Evolutionary conservation across 2,888 invertebrate genomes (phyloP), one percentile per base, ranked within the genome.

Genomic region (Dermolepida albohirtum): DNA sequence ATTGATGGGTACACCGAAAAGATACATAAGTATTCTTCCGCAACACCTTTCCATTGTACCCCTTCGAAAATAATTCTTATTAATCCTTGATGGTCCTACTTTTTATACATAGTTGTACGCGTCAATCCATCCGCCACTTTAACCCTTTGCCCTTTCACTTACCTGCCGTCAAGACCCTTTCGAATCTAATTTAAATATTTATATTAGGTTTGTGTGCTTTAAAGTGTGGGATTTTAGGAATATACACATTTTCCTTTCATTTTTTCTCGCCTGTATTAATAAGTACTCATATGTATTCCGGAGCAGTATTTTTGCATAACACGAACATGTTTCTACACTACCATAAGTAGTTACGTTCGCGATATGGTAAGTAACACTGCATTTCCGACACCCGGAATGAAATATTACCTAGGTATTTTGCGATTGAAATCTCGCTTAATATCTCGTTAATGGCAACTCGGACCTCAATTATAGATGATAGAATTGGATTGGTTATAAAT

Each of bases 21-120:
- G 55, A 63, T 68, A 68, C 68, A 63, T 64, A 55, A 54, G 64
- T 64, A 68, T 68, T 68, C 68, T 68, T 68, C 68, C 49, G 55
- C 68, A 72, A 77, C 78, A 78, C 78, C 76, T 78, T 75, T 73
- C 69, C 74, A 71, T 78, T 78, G 74, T 77, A 66, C 68, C 71
- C 73, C 69, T 55, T 49, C 55, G 69, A 71, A 71, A 74, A 75
- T 75, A 72, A 74, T 74, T 75, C 74, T 71, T 73, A 74, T 74
- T 75, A 76, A 77, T 75, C 74, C 74, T 67, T 52, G 69, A 62
- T 62, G 47, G 47, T 62, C 49, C 59, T 62, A 16, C 47, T 62
- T 62, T 59, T 57, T 62, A 16, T 62, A 49, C 39, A 47, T 27
- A 34, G 34, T 27, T 47, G 29, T 47, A 47, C 49, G 59, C 59